Evolutionary conservation across 1,140 invertebrate species (phyloP), one percentile per base, ranked within the genome.

Genomic region (silkworm (Bombyx mori)): DNA sequence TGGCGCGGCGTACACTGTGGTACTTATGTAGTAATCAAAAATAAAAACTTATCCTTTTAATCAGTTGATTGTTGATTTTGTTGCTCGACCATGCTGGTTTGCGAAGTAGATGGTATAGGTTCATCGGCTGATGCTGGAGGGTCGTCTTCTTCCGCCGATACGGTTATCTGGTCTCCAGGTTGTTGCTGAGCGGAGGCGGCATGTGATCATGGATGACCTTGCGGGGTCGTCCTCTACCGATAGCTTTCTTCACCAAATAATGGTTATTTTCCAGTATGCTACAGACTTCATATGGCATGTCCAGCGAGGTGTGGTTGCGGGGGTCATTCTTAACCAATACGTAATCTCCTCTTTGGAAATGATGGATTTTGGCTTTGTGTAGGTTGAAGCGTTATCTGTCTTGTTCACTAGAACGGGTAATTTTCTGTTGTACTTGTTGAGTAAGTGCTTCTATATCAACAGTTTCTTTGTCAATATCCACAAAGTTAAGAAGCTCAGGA

Each of bases 191-290:
- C 12, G 12, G 12, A 18, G 12, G 12, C 12, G 12, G 12, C 12
- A 18, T 18, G 12, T 75, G 69, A 35, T 71, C 72, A 35, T 71
- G 69, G 6, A 67, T 60, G 0, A 70, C 71, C 10, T 73, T 73
- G 2, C 66, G 56, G 7, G 65, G 61, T 2, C 68, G 57, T 7
- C 71, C 65, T 51, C 56, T 57, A 3, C 68, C 68, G 2, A 43
- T 44, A 0, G 69, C 66, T 9, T 18, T 22, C 35, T 56, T 66
- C 0, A 69, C 61, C 2, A 66, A 43, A 44, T 69, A 69, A 10
- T 64, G 57, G 42, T 69, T 62, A 26, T 67, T 70, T 1, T 70
- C 62, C 1, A 67, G 50, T 1, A 65, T 45, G 9, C 51, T 58
- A 18, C 54, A 22, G 52, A 70, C 43, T 56, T 67, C 65, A 22